Conservation (phyloP, 2,797 vertebrate species). For the Chiloscyllium punctatum region DNA sequence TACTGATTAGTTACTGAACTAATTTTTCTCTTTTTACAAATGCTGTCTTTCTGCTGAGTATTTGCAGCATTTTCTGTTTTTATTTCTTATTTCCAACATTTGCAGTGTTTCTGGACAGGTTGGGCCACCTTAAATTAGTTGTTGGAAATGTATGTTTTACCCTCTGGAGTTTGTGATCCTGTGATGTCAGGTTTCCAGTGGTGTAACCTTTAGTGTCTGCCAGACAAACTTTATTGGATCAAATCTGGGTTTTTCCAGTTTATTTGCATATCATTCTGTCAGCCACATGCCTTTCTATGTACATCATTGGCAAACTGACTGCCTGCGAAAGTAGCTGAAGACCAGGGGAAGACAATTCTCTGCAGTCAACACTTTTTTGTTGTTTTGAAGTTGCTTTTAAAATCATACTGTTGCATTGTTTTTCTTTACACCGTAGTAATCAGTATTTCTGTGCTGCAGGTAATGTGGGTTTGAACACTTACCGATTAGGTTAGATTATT, state of each 20-base stretch:
- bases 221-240: constrained; percentile 44
- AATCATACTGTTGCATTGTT: not conserved
- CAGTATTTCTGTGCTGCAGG: not conserved
- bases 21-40: not conserved
- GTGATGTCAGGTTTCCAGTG: not conserved
- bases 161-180: not conserved
- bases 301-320: constrained; percentile 54
- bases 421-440: no score
- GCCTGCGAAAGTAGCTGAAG: not conserved
- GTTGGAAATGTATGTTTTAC: not conserved
- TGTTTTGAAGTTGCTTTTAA: not conserved
- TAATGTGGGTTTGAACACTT: not conserved
- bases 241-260: constrained; percentile 51
- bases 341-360: not conserved
- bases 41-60: not conserved
- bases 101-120: not conserved
- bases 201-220: not conserved
- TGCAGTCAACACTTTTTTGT: not conserved
- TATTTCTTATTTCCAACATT: no score
- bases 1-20: not conserved
- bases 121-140: not conserved
- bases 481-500: no score
- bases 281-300: constrained; percentile 65
- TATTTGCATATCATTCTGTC: constrained; percentile 54
- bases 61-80: not conserved